Percentiles rank a stretch among this genome's conserved stretches.
Evolutionary conservation across 2,797 vertebrate genomes (phyloP).

Genomic region (Enteromius fasciolatus): DNA sequence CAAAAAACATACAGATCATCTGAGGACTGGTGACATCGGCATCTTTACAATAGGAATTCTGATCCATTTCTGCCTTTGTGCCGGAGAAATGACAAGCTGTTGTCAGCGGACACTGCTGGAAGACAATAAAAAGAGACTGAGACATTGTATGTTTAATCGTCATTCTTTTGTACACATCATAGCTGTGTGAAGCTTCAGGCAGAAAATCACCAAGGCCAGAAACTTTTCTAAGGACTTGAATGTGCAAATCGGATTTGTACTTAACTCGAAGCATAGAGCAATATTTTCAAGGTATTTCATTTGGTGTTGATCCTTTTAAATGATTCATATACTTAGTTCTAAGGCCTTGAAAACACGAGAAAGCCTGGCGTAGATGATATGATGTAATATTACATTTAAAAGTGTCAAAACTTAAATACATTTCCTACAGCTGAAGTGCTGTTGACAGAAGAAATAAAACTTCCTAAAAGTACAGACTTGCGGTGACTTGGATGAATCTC

Average conservation of each 20-base stretch:
- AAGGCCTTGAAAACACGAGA: neutral
- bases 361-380: conserved; percentile 5
- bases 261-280: neutral
- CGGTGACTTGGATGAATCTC: neutral
- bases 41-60: neutral
- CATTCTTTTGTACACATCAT: conserved; percentile 6
- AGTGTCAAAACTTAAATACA: conserved; percentile 14
- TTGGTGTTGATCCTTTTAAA: conserved; percentile 24
- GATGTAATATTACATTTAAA: conserved; percentile 19
- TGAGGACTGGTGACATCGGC: neutral
- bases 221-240: conserved; percentile 12
- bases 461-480: conserved; percentile 2
- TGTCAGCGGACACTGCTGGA: neutral
- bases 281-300: conserved; percentile 30
- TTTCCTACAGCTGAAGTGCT: neutral
- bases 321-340: conserved; percentile 4
- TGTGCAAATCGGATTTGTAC: neutral
- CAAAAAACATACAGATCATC: neutral
- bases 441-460: too few relatives aligned
- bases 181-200: neutral
- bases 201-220: conserved; percentile 25
- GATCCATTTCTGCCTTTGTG: neutral
- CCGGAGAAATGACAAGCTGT: neutral
- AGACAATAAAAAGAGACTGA: neutral
- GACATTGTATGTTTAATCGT: neutral